Conservation (phyloP, 2,113 vertebrate genomes). For the Gadus macrocephalus region DNA sequence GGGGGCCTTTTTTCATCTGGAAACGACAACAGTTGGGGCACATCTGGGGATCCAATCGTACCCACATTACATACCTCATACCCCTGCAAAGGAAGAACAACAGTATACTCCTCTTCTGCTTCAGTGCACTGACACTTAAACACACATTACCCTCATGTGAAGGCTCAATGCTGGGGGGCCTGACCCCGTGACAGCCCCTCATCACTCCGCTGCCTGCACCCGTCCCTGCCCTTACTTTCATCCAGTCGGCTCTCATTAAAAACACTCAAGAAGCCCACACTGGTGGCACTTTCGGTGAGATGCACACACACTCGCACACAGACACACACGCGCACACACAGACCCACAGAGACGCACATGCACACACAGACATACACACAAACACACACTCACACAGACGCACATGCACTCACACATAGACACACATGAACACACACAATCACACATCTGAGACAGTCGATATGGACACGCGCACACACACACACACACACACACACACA, state of each 20-base stretch:
- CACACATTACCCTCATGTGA: background rate
- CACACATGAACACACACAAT: background rate
- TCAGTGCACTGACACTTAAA: slow-evolving; percentile 20
- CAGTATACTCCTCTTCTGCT: too few species aligned
- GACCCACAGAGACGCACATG: background rate
- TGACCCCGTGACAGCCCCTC: slow-evolving; percentile 13
- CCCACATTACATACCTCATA: too few species aligned
- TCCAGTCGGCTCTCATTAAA: slow-evolving; percentile 37
- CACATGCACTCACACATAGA: background rate
- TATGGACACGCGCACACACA: too few species aligned
- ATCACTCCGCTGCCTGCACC: slow-evolving; percentile 17
- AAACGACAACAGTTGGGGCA: too few species aligned
- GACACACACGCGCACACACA: too few species aligned
- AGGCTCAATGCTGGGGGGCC: background rate
- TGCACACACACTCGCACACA: too few species aligned
- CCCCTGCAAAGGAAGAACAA: too few species aligned
- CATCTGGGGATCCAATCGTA: too few species aligned
- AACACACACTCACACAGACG: background rate
- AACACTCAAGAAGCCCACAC: too few species aligned
- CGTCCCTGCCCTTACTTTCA: slow-evolving; percentile 30
- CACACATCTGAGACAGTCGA: background rate
- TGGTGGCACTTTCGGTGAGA: too few species aligned
- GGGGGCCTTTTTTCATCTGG: too few species aligned
- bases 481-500: too few species aligned
- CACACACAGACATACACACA: background rate